Percentiles rank a stretch among this genome's conserved stretches.
Conservation (phyloP, 1,140 invertebrate genomes). For the Meloidogyne floridensis region DNA sequence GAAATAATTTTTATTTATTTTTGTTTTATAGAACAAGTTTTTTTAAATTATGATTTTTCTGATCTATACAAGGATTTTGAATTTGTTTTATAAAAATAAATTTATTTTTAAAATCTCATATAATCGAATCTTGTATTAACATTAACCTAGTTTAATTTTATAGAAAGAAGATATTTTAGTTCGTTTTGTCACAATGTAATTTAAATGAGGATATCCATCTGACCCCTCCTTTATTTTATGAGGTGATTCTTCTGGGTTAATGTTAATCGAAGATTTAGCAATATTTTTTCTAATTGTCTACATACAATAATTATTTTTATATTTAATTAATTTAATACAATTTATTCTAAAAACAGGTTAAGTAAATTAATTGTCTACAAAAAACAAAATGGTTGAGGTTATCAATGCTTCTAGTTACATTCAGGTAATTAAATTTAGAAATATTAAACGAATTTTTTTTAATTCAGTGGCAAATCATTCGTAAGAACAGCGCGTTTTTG, state of each 20-base stretch:
- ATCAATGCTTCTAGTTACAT: constrained; percentile 30
- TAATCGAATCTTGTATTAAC: too few relatives aligned
- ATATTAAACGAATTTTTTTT: not conserved
- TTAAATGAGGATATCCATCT: too few relatives aligned
- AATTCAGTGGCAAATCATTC: constrained; percentile 41
- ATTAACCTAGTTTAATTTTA: too few relatives aligned
- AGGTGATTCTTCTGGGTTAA: too few relatives aligned
- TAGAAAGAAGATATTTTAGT: too few relatives aligned
- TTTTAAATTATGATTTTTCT: not conserved
- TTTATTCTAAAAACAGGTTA: not conserved
- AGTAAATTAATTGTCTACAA: not conserved
- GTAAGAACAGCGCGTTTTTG: constrained; percentile 45
- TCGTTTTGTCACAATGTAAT: too few relatives aligned
- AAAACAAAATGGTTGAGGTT: constrained; percentile 4
- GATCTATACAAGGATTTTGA: not conserved
- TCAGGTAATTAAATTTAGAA: constrained; percentile 14
- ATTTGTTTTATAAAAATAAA: constrained; percentile 12
- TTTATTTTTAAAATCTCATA: not conserved
- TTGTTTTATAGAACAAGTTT: not conserved
- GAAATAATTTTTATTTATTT: constrained; percentile 4
- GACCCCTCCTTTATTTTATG: too few relatives aligned
- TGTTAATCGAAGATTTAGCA: too few relatives aligned
- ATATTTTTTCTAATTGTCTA: constrained; percentile 12
- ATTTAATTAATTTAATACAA: not conserved
- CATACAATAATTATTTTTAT: constrained; percentile 7